Evolutionary conservation across 2,888 invertebrate genomes (phyloP).

Genomic region (Polymixis lichenea): DNA sequence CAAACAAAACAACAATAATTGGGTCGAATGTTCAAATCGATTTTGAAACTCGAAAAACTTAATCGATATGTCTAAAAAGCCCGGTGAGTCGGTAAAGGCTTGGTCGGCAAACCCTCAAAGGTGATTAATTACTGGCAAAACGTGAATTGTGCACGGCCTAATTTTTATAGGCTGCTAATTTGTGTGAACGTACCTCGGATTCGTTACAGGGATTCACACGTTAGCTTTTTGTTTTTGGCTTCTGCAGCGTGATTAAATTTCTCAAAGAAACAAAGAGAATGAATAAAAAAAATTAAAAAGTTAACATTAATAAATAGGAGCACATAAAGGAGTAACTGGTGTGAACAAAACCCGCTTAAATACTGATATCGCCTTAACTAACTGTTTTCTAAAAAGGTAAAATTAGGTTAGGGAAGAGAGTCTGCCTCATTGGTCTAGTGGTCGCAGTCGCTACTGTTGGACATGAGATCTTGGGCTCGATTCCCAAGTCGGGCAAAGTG

Average conservation of each 20-base stretch:
- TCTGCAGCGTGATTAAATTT: not conserved
- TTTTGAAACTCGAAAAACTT: constrained; percentile 56
- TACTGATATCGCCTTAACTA: not conserved
- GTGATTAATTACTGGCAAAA: constrained; percentile 71
- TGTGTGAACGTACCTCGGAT: constrained; percentile 61
- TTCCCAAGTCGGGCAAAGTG: too few relatives aligned
- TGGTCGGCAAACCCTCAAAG: constrained; percentile 68
- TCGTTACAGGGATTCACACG: constrained; percentile 54
- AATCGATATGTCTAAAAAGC: constrained; percentile 63
- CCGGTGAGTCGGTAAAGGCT: constrained; percentile 39
- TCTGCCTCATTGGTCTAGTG: too few relatives aligned
- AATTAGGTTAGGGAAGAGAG: not conserved
- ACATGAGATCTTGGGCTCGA: too few relatives aligned
- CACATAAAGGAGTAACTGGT: not conserved
- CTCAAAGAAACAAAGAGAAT: not conserved
- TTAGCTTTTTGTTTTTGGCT: constrained; percentile 36
- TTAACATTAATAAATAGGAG: not conserved
- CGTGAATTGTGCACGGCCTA: constrained; percentile 66
- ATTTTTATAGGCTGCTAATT: constrained; percentile 68
- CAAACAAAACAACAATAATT: constrained; percentile 58
- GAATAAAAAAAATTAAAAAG: not conserved
- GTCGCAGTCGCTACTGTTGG: too few relatives aligned
- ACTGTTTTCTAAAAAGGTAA: not conserved
- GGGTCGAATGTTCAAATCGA: constrained; percentile 59
- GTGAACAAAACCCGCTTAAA: not conserved